phyloP scores from a whole-genome alignment of 2,888 invertebrate genomes.

The Idaea dimidiata region DNA sequence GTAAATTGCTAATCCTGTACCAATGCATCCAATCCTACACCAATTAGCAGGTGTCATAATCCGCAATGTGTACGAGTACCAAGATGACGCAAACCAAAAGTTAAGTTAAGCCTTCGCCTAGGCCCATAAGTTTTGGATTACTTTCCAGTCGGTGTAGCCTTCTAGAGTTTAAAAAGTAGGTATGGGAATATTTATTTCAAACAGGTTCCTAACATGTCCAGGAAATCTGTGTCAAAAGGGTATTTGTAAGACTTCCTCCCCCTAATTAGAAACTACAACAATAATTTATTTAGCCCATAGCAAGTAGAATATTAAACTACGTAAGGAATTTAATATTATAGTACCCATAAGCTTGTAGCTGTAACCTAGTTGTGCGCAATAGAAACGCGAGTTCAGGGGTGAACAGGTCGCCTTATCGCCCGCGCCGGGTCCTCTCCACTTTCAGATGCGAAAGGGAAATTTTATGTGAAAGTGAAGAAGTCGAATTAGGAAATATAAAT shows the following conservation, averaged over 20 bases:
- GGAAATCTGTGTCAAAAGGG: not conserved
- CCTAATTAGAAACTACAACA: not conserved
- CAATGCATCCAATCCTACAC: too few relatives aligned
- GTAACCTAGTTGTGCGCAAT: constrained; percentile 37
- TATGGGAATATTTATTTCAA: too few relatives aligned
- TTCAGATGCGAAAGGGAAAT: constrained; percentile 22
- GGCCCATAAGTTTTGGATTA: too few relatives aligned
- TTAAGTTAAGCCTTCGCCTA: too few relatives aligned
- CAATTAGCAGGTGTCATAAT: too few relatives aligned
- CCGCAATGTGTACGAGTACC: too few relatives aligned
- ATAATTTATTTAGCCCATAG: not conserved
- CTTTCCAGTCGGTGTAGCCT: too few relatives aligned
- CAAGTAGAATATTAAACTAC: not conserved
- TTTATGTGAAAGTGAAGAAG: constrained; percentile 7
- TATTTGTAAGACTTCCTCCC: not conserved
- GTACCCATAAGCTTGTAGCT: constrained; percentile 20
- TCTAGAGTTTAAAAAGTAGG: too few relatives aligned
- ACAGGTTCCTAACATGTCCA: not conserved
- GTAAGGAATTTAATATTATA: not conserved
- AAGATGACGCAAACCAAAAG: too few relatives aligned
- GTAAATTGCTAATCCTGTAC: too few relatives aligned
- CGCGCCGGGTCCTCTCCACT: not conserved
- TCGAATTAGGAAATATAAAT: not conserved
- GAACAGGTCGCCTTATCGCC: constrained; percentile 20
- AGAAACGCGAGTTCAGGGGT: constrained; percentile 52